Percentiles rank a stretch among this genome's conserved stretches.
Conservation (phyloP, 1,140 invertebrate species). For the Heliothis subflexa region DNA sequence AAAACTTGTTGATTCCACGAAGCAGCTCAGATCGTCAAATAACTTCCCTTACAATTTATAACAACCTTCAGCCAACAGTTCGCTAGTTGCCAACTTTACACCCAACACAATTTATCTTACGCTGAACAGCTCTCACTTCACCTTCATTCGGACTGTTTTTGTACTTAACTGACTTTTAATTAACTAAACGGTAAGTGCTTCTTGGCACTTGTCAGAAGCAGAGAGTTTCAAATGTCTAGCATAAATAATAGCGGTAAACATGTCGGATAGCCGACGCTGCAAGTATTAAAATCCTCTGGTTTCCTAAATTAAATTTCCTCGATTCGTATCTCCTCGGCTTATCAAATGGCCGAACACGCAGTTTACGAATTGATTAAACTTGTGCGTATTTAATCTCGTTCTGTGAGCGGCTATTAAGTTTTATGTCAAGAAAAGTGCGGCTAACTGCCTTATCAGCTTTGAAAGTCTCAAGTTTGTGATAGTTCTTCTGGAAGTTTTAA, state of each 20-base stretch:
- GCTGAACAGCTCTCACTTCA: constrained; percentile 2
- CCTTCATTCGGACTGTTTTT: constrained; percentile 39
- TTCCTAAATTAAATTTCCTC: constrained; percentile 7
- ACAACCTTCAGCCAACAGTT: constrained; percentile 7
- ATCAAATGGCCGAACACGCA: constrained; percentile 10
- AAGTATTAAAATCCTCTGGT: neutral
- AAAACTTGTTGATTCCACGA: constrained; percentile 30
- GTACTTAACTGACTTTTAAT: constrained; percentile 44
- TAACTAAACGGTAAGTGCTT: constrained; percentile 38
- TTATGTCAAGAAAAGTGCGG: constrained; percentile 6
- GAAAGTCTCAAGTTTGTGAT: constrained; percentile 1
- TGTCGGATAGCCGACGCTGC: constrained; percentile 21
- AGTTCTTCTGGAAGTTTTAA: constrained; percentile 10
- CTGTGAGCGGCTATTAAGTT: constrained; percentile 12
- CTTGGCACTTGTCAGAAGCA: constrained; percentile 39
- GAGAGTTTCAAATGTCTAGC: constrained; percentile 27
- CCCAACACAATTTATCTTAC: constrained; percentile 33
- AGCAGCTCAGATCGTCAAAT: constrained; percentile 1
- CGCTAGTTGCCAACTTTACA: constrained; percentile 20
- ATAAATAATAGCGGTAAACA: constrained; percentile 30
- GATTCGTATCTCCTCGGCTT: neutral
- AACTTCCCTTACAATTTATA: constrained; percentile 7
- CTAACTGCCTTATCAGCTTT: constrained; percentile 10
- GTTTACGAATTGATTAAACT: constrained; percentile 16
- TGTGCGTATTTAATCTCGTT: constrained; percentile 15